These are phyloP conservation scores for Peromyscus nudipes DNA, from an alignment of 2,797 vertebrate genomes.

Conservation along the genomic window DNA sequence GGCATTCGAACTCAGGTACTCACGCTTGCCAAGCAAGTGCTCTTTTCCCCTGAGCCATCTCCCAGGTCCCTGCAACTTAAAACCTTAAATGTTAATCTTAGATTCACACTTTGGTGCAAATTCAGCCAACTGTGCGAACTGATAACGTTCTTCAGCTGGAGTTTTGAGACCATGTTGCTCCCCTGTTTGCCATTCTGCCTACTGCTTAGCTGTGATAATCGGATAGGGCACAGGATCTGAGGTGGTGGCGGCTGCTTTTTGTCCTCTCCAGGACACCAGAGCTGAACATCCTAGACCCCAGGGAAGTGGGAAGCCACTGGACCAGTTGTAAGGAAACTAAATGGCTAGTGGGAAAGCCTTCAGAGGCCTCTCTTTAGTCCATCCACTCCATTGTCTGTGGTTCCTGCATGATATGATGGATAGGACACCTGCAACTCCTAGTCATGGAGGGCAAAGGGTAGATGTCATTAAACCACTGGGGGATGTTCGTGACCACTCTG, in stretches of 20 bases:
- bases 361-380: not conserved
- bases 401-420: not conserved
- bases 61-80: not conserved
- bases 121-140: not conserved
- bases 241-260: not conserved
- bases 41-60: not conserved
- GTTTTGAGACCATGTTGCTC: not conserved
- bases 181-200: not conserved
- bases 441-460: not conserved
- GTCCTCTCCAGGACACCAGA: not conserved
- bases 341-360: not conserved
- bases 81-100: not conserved
- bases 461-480: not conserved
- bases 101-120: not conserved
- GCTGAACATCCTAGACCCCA: not conserved
- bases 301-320: not conserved
- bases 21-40: not conserved
- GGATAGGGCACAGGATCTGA: fast-evolving
- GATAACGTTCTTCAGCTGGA: not conserved
- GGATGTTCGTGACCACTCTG: not conserved
- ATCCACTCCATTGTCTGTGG: fast-evolving
- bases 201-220: not conserved
- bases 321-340: no score
- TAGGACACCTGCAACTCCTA: not conserved
- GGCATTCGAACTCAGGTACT: not conserved